Evolutionary conservation across 2,888 invertebrate species (phyloP), one percentile per base, ranked within the genome.

Genomic region (Cryptus armator): DNA sequence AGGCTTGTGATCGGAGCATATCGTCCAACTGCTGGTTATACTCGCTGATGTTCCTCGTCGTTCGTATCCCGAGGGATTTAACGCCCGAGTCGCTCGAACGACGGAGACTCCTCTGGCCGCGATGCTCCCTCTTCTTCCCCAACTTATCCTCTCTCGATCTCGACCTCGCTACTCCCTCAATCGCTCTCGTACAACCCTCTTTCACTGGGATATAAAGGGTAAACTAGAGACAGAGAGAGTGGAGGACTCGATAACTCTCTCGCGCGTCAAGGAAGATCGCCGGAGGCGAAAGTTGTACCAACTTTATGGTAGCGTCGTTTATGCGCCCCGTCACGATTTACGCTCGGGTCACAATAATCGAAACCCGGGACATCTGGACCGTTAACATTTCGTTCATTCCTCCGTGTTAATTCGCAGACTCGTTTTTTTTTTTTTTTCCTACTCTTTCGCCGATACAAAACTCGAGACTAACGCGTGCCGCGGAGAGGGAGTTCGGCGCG

Each of bases 61-160:
- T 87, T 87, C 90, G 88, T 89, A 89, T 90, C 91, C 90, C 89
- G 83, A 82, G 89, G 92, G 93, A 92, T 93, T 93, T 93, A 92
- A 93, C 93, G 92, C 92, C 91, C 91, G 92, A 92, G 70, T 85
- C 84, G 84, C 24, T 81, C 37, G 9, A 75, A 43, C 84, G 66
- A 79, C 70, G 74, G 66, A 86, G 85, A 79, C 87, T 87, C 81
- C 77, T 83, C 88, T 85, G 86, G 86, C 85, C 85, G 59, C 37
- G 37, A 37, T 37, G 37, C 88, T 88, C 86, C 53, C 62, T 44
- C 46, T 32, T 66, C 12, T 53, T 46, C 88, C 24, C 10, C 67
- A 66, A 81, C 76, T 77, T 59, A 53, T 46, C 76, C 76, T 81
- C 64, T 32, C 77, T 79, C 68, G 72, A 51, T 79, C 64, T 62